Conservation (phyloP, 92 coral and sea anemone species). For the Montipora capitata region DNA sequence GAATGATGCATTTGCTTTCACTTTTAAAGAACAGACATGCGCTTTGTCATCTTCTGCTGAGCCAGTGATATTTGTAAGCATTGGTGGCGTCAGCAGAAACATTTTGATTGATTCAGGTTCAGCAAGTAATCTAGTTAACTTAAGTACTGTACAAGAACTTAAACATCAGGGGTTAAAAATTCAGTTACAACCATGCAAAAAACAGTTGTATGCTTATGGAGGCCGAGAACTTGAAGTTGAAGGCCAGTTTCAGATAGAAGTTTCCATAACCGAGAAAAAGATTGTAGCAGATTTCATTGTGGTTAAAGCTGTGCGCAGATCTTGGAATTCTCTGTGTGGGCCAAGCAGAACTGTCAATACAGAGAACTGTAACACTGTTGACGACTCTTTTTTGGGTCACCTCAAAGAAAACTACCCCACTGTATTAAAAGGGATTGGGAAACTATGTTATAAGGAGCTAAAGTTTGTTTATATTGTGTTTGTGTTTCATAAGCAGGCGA, state of each 20-base stretch:
- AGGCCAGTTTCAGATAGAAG: conserved; percentile 65
- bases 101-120: conserved; percentile 80
- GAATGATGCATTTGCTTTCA: conserved; percentile 13
- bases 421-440: conserved; percentile 69
- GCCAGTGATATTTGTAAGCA: conserved; percentile 72
- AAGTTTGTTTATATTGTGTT: no score
- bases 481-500: no score
- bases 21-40: conserved; percentile 18
- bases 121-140: conserved; percentile 71
- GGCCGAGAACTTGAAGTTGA: conserved; percentile 57
- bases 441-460: neutral
- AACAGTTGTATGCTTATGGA: conserved; percentile 67
- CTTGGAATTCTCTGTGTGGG: conserved; percentile 71
- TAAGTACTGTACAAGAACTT: conserved; percentile 31
- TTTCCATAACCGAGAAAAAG: conserved; percentile 20
- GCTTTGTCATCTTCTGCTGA: neutral
- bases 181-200: conserved; percentile 40
- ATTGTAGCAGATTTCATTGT: conserved; percentile 50
- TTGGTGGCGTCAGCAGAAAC: conserved; percentile 66
- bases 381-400: conserved; percentile 9
- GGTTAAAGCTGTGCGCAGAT: conserved; percentile 54
- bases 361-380: conserved; percentile 49
- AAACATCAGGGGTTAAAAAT: conserved; percentile 47
- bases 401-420: conserved; percentile 68
- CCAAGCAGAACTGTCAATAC: conserved; percentile 32